Evolutionary conservation across 2,888 invertebrate species (phyloP).

Genomic region (Sturmia bella): DNA sequence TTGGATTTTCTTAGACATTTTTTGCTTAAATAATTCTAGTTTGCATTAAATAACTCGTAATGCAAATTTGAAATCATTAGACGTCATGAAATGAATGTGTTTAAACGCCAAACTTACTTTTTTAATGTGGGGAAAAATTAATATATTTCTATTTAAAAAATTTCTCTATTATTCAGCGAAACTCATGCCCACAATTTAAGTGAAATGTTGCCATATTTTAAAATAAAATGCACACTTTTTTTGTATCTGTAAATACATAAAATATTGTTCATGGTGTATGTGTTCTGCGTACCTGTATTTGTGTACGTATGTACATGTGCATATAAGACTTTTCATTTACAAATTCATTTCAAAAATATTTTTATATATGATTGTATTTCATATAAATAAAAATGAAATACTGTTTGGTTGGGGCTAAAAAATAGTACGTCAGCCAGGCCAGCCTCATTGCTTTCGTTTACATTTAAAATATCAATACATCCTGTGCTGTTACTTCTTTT

Average conservation of each 20-base stretch:
- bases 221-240: neutral
- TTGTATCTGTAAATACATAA: neutral
- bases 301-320: neutral
- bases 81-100: too few relatives aligned
- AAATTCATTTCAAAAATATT: constrained; percentile 8
- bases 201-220: too few relatives aligned
- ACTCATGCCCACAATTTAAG: too few relatives aligned
- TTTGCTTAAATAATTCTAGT: too few relatives aligned
- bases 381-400: neutral
- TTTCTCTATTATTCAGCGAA: too few relatives aligned
- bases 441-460: neutral
- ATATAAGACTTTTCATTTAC: neutral
- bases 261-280: neutral
- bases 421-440: neutral
- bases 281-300: too few relatives aligned
- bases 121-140: too few relatives aligned
- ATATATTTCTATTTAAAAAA: too few relatives aligned
- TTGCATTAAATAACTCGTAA: too few relatives aligned
- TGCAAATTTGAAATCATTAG: too few relatives aligned
- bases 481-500: constrained; percentile 1
- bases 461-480: constrained; percentile 5
- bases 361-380: constrained; percentile 28
- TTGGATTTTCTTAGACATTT: too few relatives aligned
- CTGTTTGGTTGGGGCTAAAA: constrained; percentile 7
- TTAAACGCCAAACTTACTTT: too few relatives aligned